Percentiles rank a stretch among this genome's conserved stretches.
These are phyloP conservation scores for Idris sp. DNA, from an alignment of 1,140 invertebrate genomes.

Conservation along the genomic window DNA sequence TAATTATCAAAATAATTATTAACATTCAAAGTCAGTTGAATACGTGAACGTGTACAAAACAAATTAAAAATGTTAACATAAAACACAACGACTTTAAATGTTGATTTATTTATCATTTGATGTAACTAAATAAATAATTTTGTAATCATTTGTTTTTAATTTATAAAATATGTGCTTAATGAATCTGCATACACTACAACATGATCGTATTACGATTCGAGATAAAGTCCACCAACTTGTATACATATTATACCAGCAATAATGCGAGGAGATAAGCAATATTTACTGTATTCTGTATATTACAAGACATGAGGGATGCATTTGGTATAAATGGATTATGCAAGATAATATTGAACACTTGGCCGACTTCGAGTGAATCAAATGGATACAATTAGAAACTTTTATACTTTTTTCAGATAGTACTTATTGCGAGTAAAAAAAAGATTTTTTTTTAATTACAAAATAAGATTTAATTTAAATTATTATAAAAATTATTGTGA, in stretches of 20 bases:
- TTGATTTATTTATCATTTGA: constrained; percentile 16
- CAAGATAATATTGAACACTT: constrained; percentile 24
- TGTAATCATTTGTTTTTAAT: constrained; percentile 22
- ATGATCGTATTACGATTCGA: constrained; percentile 42
- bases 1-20: not conserved
- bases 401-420: too few species aligned
- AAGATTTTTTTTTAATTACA: too few species aligned
- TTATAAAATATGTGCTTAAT: constrained; percentile 8
- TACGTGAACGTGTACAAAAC: too few species aligned
- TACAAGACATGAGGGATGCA: constrained; percentile 20
- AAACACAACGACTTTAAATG: constrained; percentile 20
- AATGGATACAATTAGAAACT: too few species aligned
- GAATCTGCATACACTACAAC: constrained; percentile 54
- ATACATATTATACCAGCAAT: constrained; percentile 36
- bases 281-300: constrained; percentile 41
- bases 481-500: too few species aligned
- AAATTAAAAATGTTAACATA: not conserved
- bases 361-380: constrained; percentile 28
- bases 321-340: constrained; percentile 33
- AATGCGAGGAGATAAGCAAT: constrained; percentile 44
- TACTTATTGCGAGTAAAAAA: too few species aligned
- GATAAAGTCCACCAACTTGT: constrained; percentile 33
- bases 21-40: not conserved
- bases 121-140: constrained; percentile 41
- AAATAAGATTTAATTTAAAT: too few species aligned